A percentile compares a stretch with the other conserved stretches of the same genome.
Conservation (phyloP, 2,113 vertebrate species). For the Carassius gibelio region DNA sequence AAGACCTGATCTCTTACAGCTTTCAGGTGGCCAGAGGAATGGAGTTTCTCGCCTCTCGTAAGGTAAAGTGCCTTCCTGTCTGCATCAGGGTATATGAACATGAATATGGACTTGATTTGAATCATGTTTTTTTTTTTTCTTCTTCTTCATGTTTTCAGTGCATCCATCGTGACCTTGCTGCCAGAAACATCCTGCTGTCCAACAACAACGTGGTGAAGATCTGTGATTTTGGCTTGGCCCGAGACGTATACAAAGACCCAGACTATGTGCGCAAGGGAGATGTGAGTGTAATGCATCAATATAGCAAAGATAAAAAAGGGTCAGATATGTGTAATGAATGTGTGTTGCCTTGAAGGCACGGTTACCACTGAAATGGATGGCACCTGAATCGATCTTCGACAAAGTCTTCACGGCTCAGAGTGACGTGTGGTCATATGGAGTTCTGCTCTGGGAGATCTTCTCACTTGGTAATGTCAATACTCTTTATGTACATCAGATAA, state of each 20-base stretch:
- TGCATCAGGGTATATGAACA: slow-evolving; percentile 2
- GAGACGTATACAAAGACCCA: slow-evolving; percentile 94
- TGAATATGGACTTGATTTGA: background rate
- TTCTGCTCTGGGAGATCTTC: slow-evolving; percentile 97
- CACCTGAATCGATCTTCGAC: slow-evolving; percentile 97
- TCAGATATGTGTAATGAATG: background rate
- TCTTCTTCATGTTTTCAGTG: slow-evolving; percentile 73
- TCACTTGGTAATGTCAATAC: slow-evolving; percentile 81
- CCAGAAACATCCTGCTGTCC: slow-evolving; percentile 90
- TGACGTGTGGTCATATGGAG: slow-evolving; percentile 93
- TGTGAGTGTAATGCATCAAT: slow-evolving; percentile 76
- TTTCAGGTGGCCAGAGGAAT: slow-evolving; percentile 96
- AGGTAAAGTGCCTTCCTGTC: slow-evolving; percentile 72
- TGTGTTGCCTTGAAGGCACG: slow-evolving; percentile 78
- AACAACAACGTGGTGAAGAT: slow-evolving; percentile 97
- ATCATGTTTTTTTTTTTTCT: slow-evolving; percentile 10
- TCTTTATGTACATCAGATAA: background rate
- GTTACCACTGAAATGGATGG: slow-evolving; percentile 98
- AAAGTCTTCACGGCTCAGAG: slow-evolving; percentile 97
- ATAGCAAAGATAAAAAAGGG: background rate
- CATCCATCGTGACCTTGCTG: slow-evolving; percentile 94
- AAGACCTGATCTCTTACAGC: slow-evolving; percentile 94
- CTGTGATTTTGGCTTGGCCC: slow-evolving; percentile 92
- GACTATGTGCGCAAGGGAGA: slow-evolving; percentile 96
- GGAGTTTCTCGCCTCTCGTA: slow-evolving; percentile 94